These are phyloP conservation scores for Arnoldichthys spilopterus DNA, from an alignment of 2,797 vertebrate species.

Conservation along the genomic window DNA sequence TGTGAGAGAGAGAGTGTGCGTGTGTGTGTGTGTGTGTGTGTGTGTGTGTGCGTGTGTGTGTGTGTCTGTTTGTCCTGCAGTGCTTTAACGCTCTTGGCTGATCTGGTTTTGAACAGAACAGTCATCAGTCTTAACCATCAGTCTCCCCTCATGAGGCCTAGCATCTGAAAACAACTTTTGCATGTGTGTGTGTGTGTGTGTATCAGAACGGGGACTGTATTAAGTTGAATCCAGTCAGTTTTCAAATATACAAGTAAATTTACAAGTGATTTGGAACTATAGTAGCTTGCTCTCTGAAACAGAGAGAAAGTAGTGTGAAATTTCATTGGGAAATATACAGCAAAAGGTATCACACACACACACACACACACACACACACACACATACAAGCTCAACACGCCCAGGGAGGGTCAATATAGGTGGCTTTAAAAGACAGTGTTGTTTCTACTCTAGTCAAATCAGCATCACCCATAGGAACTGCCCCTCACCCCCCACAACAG, in stretches of 20 bases:
- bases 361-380: background rate
- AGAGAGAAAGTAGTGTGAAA: background rate
- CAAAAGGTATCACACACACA: too few relatives aligned
- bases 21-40: too few relatives aligned
- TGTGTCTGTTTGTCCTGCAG: background rate
- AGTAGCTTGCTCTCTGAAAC: background rate
- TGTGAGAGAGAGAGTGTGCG: too few relatives aligned
- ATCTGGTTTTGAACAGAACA: background rate
- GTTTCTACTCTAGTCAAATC: constrained; percentile 48
- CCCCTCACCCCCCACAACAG: background rate
- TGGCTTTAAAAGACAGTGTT: constrained; percentile 21
- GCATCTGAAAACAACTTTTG: constrained; percentile 6
- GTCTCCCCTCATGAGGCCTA: background rate
- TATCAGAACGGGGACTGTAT: too few relatives aligned
- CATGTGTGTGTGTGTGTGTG: too few relatives aligned
- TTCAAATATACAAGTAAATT: too few relatives aligned
- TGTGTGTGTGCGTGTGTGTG: background rate
- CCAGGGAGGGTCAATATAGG: background rate
- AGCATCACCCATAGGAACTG: constrained; percentile 12
- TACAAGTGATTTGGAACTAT: background rate
- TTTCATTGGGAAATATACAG: background rate
- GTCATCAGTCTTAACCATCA: background rate
- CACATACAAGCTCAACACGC: background rate
- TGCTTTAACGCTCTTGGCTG: background rate
- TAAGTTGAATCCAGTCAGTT: too few relatives aligned